These are phyloP conservation scores for Porites evermanni DNA, from an alignment of 92 coral and sea anemone genomes.

Conservation along the genomic window DNA sequence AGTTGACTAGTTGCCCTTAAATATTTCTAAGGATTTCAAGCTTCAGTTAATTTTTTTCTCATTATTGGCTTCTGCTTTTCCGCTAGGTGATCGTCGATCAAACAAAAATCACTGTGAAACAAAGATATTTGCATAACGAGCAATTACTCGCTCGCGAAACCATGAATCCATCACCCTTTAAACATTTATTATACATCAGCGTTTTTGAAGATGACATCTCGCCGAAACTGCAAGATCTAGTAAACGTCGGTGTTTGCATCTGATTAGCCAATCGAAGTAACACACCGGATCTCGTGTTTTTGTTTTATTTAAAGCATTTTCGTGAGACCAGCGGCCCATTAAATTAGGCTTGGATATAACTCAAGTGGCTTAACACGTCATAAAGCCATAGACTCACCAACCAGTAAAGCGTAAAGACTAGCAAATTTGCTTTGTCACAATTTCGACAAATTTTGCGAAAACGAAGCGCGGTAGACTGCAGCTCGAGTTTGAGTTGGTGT, in stretches of 20 bases:
- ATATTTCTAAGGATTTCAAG: neutral
- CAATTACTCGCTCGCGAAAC: neutral
- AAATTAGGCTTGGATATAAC: neutral
- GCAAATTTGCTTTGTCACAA: constrained; percentile 42
- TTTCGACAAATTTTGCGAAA: neutral
- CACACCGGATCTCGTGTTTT: constrained; percentile 4
- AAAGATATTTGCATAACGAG: constrained; percentile 18
- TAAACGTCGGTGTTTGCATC: too few relatives aligned
- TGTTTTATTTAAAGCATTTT: neutral
- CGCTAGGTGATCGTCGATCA: constrained; percentile 1
- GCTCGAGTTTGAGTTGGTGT: too few relatives aligned
- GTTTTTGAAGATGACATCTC: too few relatives aligned
- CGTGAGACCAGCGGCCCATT: constrained; percentile 9
- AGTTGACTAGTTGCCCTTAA: neutral
- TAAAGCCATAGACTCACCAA: neutral
- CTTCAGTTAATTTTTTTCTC: neutral
- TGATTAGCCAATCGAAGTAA: too few relatives aligned
- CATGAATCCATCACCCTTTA: neutral
- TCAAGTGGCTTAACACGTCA: constrained; percentile 37
- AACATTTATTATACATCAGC: too few relatives aligned
- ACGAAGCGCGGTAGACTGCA: neutral
- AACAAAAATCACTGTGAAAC: neutral
- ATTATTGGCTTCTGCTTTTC: neutral
- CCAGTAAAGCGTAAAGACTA: neutral
- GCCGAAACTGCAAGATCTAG: too few relatives aligned